Percentiles rank a stretch among this genome's conserved stretches.
These are phyloP conservation scores for Polia nebulosa DNA, from an alignment of 2,888 invertebrate species.

Conservation along the genomic window DNA sequence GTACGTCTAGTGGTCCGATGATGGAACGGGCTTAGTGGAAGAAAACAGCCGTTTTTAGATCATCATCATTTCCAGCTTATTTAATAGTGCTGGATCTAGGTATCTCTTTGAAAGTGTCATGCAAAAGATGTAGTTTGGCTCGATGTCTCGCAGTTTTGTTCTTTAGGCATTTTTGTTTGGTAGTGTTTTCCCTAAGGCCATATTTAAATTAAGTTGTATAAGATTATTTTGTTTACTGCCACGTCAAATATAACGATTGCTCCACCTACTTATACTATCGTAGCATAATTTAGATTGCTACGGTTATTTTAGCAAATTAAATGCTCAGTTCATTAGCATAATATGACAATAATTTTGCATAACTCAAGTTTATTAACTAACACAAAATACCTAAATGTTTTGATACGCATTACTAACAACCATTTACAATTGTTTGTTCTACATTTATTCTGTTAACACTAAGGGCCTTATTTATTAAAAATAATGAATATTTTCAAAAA, in stretches of 20 bases:
- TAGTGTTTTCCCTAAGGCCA: neutral
- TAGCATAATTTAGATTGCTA: conserved; percentile 10
- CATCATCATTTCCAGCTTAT: no score
- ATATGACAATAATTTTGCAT: conserved; percentile 41
- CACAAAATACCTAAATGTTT: conserved; percentile 42
- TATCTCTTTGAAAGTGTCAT: neutral
- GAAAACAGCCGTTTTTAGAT: no score
- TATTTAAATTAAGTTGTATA: conserved; percentile 6
- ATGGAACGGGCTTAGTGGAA: no score
- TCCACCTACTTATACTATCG: conserved; percentile 5
- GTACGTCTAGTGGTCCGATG: no score
- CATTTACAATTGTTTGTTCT: conserved; percentile 39
- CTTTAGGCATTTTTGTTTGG: neutral
- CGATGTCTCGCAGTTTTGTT: neutral
- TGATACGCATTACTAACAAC: conserved; percentile 35
- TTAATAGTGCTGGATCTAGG: no score
- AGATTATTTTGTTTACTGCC: conserved; percentile 10
- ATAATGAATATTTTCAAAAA: no score
- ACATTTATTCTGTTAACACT: conserved; percentile 58
- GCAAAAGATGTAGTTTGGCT: neutral
- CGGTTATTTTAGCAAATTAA: conserved; percentile 26
- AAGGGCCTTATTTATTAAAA: no score
- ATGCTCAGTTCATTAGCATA: conserved; percentile 36
- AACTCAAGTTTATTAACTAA: conserved; percentile 15
- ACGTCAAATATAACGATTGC: conserved; percentile 8